A percentile compares a stretch with the other conserved stretches of the same genome.
Evolutionary conservation across 1,140 invertebrate species (phyloP).

Genomic region (Drosophila athabasca): DNA sequence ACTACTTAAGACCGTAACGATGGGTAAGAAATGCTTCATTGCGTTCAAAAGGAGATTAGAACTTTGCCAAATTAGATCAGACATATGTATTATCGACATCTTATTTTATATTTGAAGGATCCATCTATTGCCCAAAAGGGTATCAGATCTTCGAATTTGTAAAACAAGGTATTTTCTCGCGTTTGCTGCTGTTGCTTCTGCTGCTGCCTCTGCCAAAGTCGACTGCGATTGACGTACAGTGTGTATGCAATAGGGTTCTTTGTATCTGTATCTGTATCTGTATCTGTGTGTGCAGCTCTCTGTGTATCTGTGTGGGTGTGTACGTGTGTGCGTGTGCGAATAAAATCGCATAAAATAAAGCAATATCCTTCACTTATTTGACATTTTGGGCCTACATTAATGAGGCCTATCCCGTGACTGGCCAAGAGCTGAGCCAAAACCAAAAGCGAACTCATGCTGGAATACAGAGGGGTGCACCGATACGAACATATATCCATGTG

Average conservation of each 20-base stretch:
- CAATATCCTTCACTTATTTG: conserved; percentile 77
- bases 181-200: neutral
- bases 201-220: conserved; percentile 4
- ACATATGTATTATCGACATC: too few species aligned
- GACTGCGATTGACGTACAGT: conserved; percentile 35
- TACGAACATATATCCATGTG: too few species aligned
- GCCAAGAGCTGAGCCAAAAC: neutral
- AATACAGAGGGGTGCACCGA: too few species aligned
- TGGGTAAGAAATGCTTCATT: too few species aligned
- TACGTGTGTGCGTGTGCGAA: conserved; percentile 40
- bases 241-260: conserved; percentile 19
- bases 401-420: conserved; percentile 48
- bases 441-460: too few species aligned
- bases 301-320: conserved; percentile 3
- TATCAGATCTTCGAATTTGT: too few species aligned
- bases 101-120: too few species aligned
- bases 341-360: conserved; percentile 74
- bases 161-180: too few species aligned
- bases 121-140: too few species aligned
- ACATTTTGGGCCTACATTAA: conserved; percentile 64
- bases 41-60: too few species aligned
- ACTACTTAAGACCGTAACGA: too few species aligned
- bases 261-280: conserved; percentile 2
- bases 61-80: too few species aligned
- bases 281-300: conserved; percentile 2